Percentiles rank a stretch among this genome's conserved stretches.
These are phyloP conservation scores for Psettodes erumei DNA, from an alignment of 2,113 vertebrate species.

Conservation along the genomic window DNA sequence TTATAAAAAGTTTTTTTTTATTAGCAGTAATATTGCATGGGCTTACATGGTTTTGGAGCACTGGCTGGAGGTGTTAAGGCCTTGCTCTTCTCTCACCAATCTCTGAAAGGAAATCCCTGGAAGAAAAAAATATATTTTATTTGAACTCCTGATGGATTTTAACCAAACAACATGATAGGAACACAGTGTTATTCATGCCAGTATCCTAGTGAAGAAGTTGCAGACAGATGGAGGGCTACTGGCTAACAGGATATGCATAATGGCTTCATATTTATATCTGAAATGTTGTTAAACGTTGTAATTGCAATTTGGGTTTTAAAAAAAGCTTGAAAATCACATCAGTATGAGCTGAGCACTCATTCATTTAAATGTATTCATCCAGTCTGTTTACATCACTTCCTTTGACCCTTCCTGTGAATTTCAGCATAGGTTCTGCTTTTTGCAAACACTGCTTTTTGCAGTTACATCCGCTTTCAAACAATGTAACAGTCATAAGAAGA, in stretches of 20 bases:
- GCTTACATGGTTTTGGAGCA: conserved; percentile 91
- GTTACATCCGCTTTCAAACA: conserved; percentile 38
- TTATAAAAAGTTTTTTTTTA: not conserved
- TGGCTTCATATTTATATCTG: too few species aligned
- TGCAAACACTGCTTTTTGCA: conserved; percentile 13
- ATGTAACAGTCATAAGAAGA: conserved; percentile 8
- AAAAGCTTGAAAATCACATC: not conserved
- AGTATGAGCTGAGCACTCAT: not conserved
- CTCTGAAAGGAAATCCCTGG: conserved; percentile 95
- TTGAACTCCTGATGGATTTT: not conserved
- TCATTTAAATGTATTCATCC: conserved; percentile 20
- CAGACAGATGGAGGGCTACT: not conserved
- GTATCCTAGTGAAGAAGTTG: not conserved
- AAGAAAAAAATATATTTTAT: not conserved
- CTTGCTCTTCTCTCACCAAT: conserved; percentile 93
- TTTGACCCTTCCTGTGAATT: conserved; percentile 11
- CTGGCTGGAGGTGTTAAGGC: conserved; percentile 80
- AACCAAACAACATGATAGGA: not conserved
- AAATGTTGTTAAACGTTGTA: too few species aligned
- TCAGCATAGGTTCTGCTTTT: conserved; percentile 41
- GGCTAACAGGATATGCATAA: not conserved
- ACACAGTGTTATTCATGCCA: not conserved
- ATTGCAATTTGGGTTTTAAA: not conserved
- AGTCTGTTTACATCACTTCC: conserved; percentile 15
- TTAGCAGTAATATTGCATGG: not conserved